phyloP scores from a whole-genome alignment of 2,113 vertebrate genomes.

The Anseranas semipalmata region DNA sequence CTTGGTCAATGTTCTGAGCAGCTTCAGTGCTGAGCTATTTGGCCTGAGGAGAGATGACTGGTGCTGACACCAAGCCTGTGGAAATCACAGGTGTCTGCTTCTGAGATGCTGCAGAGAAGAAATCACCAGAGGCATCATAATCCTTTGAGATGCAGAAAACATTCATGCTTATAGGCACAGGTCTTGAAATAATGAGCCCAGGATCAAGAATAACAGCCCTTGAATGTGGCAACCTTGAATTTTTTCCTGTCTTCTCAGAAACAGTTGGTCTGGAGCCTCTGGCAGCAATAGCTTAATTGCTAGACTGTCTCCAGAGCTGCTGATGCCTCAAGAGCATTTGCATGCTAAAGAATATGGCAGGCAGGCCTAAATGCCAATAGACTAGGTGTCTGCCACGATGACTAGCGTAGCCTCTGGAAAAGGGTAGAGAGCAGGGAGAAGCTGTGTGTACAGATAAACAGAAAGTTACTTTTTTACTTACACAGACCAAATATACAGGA shows the following conservation, averaged over 20 bases:
- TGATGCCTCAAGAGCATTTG: background rate
- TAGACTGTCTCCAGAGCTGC: background rate
- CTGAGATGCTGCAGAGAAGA: background rate
- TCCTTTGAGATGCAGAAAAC: background rate
- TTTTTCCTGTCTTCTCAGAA: background rate
- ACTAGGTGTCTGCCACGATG: background rate
- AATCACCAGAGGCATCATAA: background rate
- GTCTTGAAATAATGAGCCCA: background rate
- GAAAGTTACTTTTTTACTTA: background rate
- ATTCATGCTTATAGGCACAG: background rate
- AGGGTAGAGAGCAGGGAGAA: background rate
- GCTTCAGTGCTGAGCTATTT: background rate
- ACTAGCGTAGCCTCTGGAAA: background rate
- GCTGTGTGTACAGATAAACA: background rate
- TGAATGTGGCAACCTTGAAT: background rate
- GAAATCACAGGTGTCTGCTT: background rate
- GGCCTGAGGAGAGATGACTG: background rate
- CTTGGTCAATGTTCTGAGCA: background rate
- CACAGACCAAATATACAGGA: background rate
- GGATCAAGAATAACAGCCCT: background rate
- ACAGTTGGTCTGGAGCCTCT: background rate
- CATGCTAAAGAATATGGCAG: background rate
- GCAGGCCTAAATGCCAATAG: background rate
- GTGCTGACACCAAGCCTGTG: background rate
- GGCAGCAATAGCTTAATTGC: background rate